Conservation (phyloP, 2,888 invertebrate genomes). For the Tupiocoris notatus region DNA sequence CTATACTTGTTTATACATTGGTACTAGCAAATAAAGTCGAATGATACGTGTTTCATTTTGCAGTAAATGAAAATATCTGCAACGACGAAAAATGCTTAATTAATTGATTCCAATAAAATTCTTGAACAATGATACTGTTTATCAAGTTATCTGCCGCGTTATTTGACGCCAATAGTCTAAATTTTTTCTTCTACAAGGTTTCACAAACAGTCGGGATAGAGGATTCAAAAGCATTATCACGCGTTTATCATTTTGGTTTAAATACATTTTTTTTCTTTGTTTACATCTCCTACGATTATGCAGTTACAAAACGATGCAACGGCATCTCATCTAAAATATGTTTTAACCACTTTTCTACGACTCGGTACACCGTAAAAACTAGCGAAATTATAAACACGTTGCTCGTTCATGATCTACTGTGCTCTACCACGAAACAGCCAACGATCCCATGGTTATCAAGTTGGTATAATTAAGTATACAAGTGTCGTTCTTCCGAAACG, state of each 20-base stretch:
- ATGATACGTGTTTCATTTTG: slow-evolving; percentile 1
- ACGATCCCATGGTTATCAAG: slow-evolving; percentile 1
- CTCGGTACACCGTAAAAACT: slow-evolving; percentile 29
- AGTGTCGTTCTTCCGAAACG: not conserved
- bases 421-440: slow-evolving; percentile 25
- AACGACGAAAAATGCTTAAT: slow-evolving; percentile 17
- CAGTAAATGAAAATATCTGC: slow-evolving; percentile 14
- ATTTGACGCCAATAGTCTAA: not conserved
- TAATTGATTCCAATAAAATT: not conserved
- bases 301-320: slow-evolving; percentile 6
- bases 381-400: slow-evolving; percentile 19
- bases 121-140: not conserved
- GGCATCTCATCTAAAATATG: slow-evolving; percentile 34
- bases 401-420: not conserved
- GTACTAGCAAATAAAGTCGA: not conserved
- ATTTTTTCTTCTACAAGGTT: not conserved
- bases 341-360: not conserved
- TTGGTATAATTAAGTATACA: slow-evolving; percentile 20
- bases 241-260: slow-evolving; percentile 2
- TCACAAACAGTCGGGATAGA: not conserved
- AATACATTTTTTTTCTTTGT: slow-evolving; percentile 3
- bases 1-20: not conserved
- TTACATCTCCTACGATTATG: not conserved
- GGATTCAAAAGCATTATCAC: not conserved
- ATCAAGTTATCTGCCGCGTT: not conserved